Base-by-base conservation (phyloP, 2,113 vertebrate species). In the Gambusia affinis region DNA sequence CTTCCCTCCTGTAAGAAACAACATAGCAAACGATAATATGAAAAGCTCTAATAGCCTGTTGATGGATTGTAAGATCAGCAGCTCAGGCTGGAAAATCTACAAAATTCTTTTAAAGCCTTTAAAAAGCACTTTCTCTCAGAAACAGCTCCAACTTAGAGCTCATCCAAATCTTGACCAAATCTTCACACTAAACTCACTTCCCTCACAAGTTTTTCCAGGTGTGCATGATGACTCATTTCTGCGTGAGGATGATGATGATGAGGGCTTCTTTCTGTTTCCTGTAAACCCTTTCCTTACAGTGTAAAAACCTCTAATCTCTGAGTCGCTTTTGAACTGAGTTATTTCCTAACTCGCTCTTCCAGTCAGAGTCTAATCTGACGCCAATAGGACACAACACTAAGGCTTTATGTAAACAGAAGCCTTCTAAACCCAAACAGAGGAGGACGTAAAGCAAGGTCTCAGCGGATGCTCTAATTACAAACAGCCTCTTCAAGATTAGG, bases 401-500 rank as follows among this genome's bases (percentile, higher is more conserved):
- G 44, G 84, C 42, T 70, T 81, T 30, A 1, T 65, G 76, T 91
- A 92, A 93, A 91, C 83, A 89, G 79, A 79, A 79, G 70, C 10
- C 64, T 78, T 62, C 54, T 10, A 31, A 88, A 84, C 76, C 83
- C 80, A 91, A 91, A 92, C 87, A 92, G 70, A 60, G 6, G 61
- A 75, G 85, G 79, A 76, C 63, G 37, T 85, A 79, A 78, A 22
- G 70, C 71, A 75, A 87, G 69, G 57, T 17, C 68, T 35, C 0
- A 2, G 30, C n/a, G 51, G 28, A 39, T 29, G 35, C 29, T 76
- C 33, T 73, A 47, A 63, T 65, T 78, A 76, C 79, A 30, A 76
- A 81, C 66, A 78, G 72, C 22, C 70, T 57, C 51, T 73, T 33
- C 2, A 1, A 47, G n/a, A 78, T 3, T n/a, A 33, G 61, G 68